Evolutionary conservation across 1,140 invertebrate genomes (phyloP).

Genomic region (Triops cancriformis): DNA sequence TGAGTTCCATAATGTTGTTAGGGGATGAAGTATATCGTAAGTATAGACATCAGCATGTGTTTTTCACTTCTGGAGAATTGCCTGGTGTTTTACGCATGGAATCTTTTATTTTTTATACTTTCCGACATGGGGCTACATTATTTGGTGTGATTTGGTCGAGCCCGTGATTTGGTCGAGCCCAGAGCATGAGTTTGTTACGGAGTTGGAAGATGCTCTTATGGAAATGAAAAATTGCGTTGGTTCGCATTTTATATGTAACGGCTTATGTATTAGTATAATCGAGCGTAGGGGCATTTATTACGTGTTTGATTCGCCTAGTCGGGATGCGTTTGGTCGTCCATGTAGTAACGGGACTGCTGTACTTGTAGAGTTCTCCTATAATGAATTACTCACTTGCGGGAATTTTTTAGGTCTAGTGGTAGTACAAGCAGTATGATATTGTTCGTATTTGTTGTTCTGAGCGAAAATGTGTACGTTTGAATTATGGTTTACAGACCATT

Average conservation of each 20-base stretch:
- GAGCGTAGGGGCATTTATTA: neutral
- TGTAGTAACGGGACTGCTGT: neutral
- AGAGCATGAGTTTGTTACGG: too few relatives aligned
- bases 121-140: too few relatives aligned
- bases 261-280: neutral
- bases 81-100: too few relatives aligned
- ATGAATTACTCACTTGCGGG: neutral
- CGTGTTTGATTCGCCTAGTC: neutral
- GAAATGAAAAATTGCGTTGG: too few relatives aligned
- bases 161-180: too few relatives aligned
- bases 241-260: too few relatives aligned
- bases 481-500: neutral
- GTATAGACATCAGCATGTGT: neutral
- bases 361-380: neutral
- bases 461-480: neutral
- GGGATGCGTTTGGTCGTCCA: neutral
- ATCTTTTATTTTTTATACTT: too few relatives aligned
- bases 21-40: too few relatives aligned
- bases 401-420: neutral
- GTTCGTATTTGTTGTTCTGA: neutral
- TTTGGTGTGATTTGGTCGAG: too few relatives aligned
- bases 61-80: too few relatives aligned
- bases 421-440: neutral
- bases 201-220: too few relatives aligned
- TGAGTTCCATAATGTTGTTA: too few relatives aligned